Base-by-base conservation (phyloP, 2,888 invertebrate genomes). In the Eumacrocentrus americanus region DNA sequence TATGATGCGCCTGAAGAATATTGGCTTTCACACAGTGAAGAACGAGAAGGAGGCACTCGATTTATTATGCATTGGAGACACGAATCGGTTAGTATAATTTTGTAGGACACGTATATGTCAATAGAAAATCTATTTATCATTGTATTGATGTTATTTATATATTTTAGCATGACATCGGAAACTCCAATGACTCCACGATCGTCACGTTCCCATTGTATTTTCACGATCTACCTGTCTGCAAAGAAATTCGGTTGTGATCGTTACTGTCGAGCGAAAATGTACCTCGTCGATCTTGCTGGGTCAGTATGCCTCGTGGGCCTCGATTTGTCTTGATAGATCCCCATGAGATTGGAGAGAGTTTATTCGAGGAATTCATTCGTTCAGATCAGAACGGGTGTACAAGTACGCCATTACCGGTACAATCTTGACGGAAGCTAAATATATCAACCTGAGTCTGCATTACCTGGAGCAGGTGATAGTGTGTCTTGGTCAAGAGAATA, bases 211-310 rank as follows among this genome's bases (percentile, higher is more conserved):
- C 85, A 85, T 65, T 85, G 85, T 65, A 82, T 85, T 62, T 84
- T 85, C 69, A 85, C 84, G n/a, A 80, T 85, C 44, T 80, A 83
- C 58, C 66, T 85, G 2, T 78, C 80, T 2, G 73, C 77, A 22
- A 79, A 78, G 50, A 75, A 76, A 58, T 68, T 76, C 7, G 72
- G 72, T 4, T 71, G 75, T 12, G 73, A 81, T 47, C 75, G 72
- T 61, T 76, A 81, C 25, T 74, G 77, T 35, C 76, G 79, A 63
- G 84, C 84, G 1, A 85, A 85, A 73, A 74, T 85, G 60, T 83
- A 85, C 72, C 70, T 85, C 14, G 84, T 85, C 7, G 85, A 85
- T 72, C 76, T 85, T 37, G 85, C 85, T 20, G 85, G 85, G 84
- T 85, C 72, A 64, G 72, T 64, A 20, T n/a, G 20, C 9, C n/a